phyloP scores from a whole-genome alignment of 1,140 invertebrate species.

The Drosophila obscura region DNA sequence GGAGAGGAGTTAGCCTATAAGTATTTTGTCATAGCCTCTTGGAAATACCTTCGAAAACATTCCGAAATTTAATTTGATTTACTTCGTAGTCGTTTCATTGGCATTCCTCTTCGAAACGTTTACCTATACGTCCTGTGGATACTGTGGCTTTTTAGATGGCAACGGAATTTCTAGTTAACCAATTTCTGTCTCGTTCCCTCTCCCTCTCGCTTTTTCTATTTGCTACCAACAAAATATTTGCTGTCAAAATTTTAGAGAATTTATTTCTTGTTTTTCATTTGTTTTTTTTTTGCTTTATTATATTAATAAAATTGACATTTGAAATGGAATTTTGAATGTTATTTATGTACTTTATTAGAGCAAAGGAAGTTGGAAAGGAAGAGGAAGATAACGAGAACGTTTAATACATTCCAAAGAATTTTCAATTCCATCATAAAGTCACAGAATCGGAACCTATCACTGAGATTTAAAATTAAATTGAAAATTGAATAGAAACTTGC shows the following conservation, averaged over 20 bases:
- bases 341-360: no score
- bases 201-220: neutral
- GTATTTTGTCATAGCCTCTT: slow-evolving; percentile 24
- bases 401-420: no score
- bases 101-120: neutral
- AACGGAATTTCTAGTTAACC: slow-evolving; percentile 8
- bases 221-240: slow-evolving; percentile 31
- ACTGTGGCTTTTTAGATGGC: slow-evolving; percentile 6
- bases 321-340: no score
- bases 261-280: no score
- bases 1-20: neutral
- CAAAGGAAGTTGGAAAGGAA: no score
- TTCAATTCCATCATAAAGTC: no score
- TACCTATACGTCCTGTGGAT: slow-evolving; percentile 16
- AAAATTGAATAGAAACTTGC: no score
- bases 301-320: no score
- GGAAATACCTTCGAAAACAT: slow-evolving; percentile 18
- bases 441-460: no score
- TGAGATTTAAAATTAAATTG: no score
- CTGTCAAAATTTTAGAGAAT: slow-evolving; percentile 16
- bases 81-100: slow-evolving; percentile 11
- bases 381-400: no score
- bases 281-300: no score
- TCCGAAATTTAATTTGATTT: slow-evolving; percentile 41
- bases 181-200: neutral